Evolutionary conservation across 2,888 invertebrate genomes (phyloP).

Genomic region (Gari tellinella): DNA sequence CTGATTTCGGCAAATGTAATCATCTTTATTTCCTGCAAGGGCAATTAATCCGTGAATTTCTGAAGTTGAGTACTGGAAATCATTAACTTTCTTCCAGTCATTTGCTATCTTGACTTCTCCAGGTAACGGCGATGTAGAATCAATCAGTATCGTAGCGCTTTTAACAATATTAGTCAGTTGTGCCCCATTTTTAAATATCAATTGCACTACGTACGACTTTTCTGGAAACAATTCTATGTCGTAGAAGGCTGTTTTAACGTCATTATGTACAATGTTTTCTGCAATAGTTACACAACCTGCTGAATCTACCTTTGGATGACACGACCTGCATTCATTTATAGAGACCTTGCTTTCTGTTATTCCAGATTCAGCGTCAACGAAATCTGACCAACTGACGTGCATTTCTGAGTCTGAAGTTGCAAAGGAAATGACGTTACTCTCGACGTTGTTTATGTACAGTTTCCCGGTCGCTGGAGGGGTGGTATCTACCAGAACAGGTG

Average conservation of each 20-base stretch:
- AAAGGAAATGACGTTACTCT: conserved; percentile 24
- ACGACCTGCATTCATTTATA: conserved; percentile 29
- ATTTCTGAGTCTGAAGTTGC: conserved; percentile 31
- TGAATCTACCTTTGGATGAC: conserved; percentile 9
- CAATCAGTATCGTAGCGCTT: conserved; percentile 49
- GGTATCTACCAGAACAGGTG: conserved; percentile 55
- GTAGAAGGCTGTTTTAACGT: conserved; percentile 56
- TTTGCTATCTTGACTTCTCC: conserved; percentile 59
- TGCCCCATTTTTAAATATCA: conserved; percentile 58
- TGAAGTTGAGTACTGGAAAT: conserved; percentile 50
- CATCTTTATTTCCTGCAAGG: conserved; percentile 42
- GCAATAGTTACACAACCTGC: conserved; percentile 28
- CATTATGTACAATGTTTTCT: conserved; percentile 33
- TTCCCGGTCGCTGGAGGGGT: conserved; percentile 55
- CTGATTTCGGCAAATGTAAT: conserved; percentile 47
- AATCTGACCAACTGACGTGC: conserved; percentile 39
- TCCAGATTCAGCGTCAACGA: conserved; percentile 50
- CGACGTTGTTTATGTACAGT: conserved; percentile 37
- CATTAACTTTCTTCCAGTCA: conserved; percentile 37
- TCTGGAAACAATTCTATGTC: conserved; percentile 42
- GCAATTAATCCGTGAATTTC: conserved; percentile 45
- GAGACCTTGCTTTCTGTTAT: conserved; percentile 22
- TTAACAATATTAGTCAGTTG: conserved; percentile 18
- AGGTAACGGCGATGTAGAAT: conserved; percentile 45
- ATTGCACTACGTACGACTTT: conserved; percentile 44